A percentile compares a stretch with the other conserved stretches of the same genome.
Conservation (phyloP, 1,140 invertebrate species). For the Drosophila pseudoananassae region DNA sequence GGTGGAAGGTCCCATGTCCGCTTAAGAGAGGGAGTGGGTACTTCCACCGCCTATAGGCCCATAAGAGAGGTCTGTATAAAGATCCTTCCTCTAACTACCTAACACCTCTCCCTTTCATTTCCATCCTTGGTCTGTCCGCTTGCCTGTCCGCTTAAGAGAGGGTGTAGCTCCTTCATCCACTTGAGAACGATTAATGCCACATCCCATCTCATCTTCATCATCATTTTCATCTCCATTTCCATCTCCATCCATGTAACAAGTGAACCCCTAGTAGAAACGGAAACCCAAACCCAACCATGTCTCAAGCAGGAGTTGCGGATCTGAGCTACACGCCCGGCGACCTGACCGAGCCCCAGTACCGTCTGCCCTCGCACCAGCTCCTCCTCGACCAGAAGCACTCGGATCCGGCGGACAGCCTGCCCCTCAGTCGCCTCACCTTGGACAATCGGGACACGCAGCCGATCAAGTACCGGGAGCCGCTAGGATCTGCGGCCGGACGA, state of each 20-base stretch:
- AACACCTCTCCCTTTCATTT: no score
- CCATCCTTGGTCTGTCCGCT: no score
- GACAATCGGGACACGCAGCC: slow-evolving; percentile 37
- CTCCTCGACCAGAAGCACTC: slow-evolving; percentile 83
- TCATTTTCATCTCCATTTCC: neutral
- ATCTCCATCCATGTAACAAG: slow-evolving; percentile 18
- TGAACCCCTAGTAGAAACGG: slow-evolving; percentile 2
- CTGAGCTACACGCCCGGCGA: slow-evolving; percentile 86
- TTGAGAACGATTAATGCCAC: neutral
- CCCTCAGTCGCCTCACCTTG: slow-evolving; percentile 54
- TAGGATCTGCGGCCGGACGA: slow-evolving; percentile 50
- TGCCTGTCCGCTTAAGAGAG: no score
- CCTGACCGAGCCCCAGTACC: slow-evolving; percentile 85
- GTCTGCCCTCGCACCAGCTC: slow-evolving; percentile 85
- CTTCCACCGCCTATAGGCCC: no score
- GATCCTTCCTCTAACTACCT: no score
- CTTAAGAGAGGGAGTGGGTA: no score
- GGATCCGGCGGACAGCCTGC: slow-evolving; percentile 23
- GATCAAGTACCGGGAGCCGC: slow-evolving; percentile 28
- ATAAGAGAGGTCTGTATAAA: no score
- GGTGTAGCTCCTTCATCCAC: no score
- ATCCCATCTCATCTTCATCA: neutral
- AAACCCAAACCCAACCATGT: slow-evolving; percentile 44
- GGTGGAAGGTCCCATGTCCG: no score
- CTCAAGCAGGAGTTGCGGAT: slow-evolving; percentile 64